These are phyloP conservation scores for Zophobas atratus DNA, from an alignment of 1,140 invertebrate species.

Conservation along the genomic window DNA sequence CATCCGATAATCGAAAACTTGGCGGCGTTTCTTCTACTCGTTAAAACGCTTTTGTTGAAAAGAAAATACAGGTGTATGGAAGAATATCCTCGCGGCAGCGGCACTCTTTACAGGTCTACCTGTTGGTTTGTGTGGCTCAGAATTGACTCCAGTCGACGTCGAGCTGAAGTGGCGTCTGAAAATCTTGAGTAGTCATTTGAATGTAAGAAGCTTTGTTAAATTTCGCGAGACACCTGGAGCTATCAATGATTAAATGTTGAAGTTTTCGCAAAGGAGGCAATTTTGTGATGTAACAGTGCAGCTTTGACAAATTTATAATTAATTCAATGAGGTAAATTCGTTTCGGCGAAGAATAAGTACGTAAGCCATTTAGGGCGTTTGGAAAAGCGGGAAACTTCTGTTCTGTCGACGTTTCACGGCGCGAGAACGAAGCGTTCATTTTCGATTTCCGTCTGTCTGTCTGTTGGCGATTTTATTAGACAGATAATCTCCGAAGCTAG, in stretches of 20 bases:
- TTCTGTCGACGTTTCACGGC: neutral
- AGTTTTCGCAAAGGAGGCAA: neutral
- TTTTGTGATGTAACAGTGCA: neutral
- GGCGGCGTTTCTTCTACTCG: no score
- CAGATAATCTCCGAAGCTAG: no score
- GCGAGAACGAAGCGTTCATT: neutral
- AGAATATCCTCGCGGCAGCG: no score
- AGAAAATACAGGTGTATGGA: no score
- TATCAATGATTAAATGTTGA: conserved; percentile 18
- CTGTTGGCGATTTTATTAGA: no score
- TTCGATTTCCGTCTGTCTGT: no score
- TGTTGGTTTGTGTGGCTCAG: no score
- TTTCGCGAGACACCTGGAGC: conserved; percentile 18
- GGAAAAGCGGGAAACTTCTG: neutral
- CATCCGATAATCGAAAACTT: no score
- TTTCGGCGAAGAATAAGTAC: conserved; percentile 1
- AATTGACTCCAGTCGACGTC: no score
- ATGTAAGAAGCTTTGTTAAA: neutral
- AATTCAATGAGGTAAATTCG: neutral
- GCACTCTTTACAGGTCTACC: no score
- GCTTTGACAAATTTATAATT: conserved; percentile 19
- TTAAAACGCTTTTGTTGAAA: no score
- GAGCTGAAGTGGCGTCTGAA: neutral
- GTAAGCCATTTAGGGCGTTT: neutral
- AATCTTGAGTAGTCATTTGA: conserved; percentile 12